Evolutionary conservation across 2,113 vertebrate species (phyloP).

Genomic region (Anser brachyrhynchus): DNA sequence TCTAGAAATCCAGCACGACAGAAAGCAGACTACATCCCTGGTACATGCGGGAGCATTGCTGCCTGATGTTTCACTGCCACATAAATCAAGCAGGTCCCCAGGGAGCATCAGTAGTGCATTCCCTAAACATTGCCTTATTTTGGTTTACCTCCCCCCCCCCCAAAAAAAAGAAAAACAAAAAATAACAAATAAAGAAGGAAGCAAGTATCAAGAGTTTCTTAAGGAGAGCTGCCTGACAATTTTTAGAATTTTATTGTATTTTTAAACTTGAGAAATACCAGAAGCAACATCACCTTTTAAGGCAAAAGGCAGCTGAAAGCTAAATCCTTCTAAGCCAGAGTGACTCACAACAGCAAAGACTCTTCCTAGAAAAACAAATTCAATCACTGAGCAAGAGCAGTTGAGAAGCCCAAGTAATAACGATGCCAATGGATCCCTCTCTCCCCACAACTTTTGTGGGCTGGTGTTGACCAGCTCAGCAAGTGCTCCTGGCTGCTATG

Average conservation of each 20-base stretch:
- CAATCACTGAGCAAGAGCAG: neutral
- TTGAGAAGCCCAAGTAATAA: neutral
- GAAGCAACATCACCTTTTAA: slow-evolving; percentile 59
- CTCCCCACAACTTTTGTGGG: neutral
- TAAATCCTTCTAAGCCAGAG: slow-evolving; percentile 37
- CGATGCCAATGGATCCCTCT: neutral
- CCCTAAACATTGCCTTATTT: neutral
- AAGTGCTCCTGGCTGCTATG: neutral
- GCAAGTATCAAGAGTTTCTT: neutral
- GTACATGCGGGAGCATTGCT: neutral
- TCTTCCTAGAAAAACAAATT: slow-evolving; percentile 49
- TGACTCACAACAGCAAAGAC: slow-evolving; percentile 45
- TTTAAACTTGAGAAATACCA: slow-evolving; percentile 14
- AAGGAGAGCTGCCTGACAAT: neutral
- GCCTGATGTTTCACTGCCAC: neutral
- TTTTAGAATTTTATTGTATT: neutral
- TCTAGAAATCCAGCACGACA: neutral
- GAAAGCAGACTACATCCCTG: neutral
- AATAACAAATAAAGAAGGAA: neutral
- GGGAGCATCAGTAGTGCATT: neutral
- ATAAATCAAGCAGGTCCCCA: neutral
- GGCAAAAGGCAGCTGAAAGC: slow-evolving; percentile 49
- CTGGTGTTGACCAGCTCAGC: neutral
- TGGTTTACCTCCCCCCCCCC: neutral
- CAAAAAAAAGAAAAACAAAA: neutral